phyloP scores from a whole-genome alignment of 2,888 invertebrate genomes.

The Serripes groenlandicus region DNA sequence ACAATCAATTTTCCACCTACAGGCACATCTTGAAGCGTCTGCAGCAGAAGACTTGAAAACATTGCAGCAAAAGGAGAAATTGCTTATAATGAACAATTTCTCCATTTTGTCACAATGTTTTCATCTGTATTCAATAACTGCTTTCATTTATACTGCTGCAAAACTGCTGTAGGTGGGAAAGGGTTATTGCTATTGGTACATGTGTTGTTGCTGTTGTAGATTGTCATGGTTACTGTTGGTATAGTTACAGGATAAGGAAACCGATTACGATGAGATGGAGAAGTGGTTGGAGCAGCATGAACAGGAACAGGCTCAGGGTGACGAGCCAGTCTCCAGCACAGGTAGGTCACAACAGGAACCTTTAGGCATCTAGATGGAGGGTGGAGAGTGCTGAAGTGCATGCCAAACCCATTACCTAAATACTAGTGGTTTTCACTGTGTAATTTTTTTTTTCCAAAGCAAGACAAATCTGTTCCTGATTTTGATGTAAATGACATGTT shows the following conservation, averaged over 20 bases:
- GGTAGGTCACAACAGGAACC: slow-evolving; percentile 53
- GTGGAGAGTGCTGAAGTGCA: too few species aligned
- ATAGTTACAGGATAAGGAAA: slow-evolving; percentile 83
- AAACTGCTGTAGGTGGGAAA: neutral
- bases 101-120: neutral
- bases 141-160: neutral
- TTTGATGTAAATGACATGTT: too few species aligned
- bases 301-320: slow-evolving; percentile 45
- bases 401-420: too few species aligned
- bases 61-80: slow-evolving; percentile 1
- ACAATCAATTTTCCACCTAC: too few species aligned
- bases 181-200: neutral
- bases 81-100: neutral
- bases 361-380: too few species aligned
- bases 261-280: slow-evolving; percentile 87
- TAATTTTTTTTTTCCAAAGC: too few species aligned
- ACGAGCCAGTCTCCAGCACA: slow-evolving; percentile 73
- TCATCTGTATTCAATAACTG: neutral
- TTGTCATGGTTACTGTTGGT: neutral
- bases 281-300: slow-evolving; percentile 83
- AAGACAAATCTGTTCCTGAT: too few species aligned
- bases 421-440: too few species aligned
- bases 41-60: neutral
- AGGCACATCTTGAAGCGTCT: neutral
- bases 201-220: neutral